phyloP scores from a whole-genome alignment of 2,113 vertebrate species.

The Syngnathus floridae region DNA sequence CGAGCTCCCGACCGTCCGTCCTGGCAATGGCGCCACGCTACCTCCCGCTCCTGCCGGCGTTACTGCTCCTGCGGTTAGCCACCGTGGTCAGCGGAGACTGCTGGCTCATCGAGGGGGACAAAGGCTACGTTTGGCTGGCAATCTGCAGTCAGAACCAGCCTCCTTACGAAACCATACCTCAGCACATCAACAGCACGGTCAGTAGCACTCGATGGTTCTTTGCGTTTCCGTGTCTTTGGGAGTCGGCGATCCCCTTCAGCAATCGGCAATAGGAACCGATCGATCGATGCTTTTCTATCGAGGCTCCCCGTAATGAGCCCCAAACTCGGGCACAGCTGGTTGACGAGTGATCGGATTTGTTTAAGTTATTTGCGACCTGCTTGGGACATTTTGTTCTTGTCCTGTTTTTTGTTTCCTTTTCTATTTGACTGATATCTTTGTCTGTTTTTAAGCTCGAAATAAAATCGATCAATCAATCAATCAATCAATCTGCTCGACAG shows the following conservation, averaged over 20 bases:
- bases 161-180: slow-evolving; percentile 94
- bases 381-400: too few relatives aligned
- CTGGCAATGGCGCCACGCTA: slow-evolving; percentile 55
- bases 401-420: too few relatives aligned
- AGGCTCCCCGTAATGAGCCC: neutral
- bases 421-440: too few relatives aligned
- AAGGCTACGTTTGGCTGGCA: slow-evolving; percentile 96
- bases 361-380: too few relatives aligned
- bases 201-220: slow-evolving; percentile 20
- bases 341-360: neutral
- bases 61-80: slow-evolving; percentile 69
- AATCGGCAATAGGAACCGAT: neutral
- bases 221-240: slow-evolving; percentile 1
- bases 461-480: too few relatives aligned
- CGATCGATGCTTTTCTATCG: too few relatives aligned
- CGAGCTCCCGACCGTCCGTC: slow-evolving; percentile 15
- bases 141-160: slow-evolving; percentile 99
- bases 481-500: slow-evolving; percentile 14
- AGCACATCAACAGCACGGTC: slow-evolving; percentile 97
- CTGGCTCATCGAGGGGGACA: slow-evolving; percentile 97
- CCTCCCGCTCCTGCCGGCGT: slow-evolving; percentile 40
- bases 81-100: slow-evolving; percentile 79
- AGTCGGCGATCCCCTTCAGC: neutral
- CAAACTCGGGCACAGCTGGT: neutral
- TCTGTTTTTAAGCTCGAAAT: too few relatives aligned